Base-by-base conservation (phyloP, 2,888 invertebrate genomes). In the Drosophila infuscata region DNA sequence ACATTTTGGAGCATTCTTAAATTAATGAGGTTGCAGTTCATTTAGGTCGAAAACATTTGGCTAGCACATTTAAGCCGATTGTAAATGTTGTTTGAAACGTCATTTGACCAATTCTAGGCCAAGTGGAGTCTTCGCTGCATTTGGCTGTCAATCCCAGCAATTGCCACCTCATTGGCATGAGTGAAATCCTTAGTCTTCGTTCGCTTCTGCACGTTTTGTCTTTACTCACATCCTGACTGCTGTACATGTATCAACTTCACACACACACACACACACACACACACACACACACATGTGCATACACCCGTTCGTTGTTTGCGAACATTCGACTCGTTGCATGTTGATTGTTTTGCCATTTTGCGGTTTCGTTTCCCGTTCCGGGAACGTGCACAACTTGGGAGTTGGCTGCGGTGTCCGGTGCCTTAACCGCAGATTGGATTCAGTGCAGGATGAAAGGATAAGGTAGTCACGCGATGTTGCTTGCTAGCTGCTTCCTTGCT, bases 321-420 rank as follows among this genome's bases (percentile, higher is more conserved):
- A 57, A 79, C 74, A 72, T 66, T 68, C 76, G 82, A 68, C 70
- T 75, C 82, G 74, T 63, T 76, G 89, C 84, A 76, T 74, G 84
- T 84, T 88, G 85, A 85, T 85, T 85, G 85, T 85, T 85, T 89
- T 84, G 90, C 88, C 85, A 89, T 85, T 85, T 85, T 85, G 89
- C 69, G 85, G 85, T 77, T 82, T 70, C 79, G 65, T 70, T 60
- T 32, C 43, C 32, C 32, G 57, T 43, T 57, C 32, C 57, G 57
- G 43, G 43, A 53, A 15, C 58, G 43, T 53, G 59, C 38, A 38
- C 57, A 56, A 49, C 63, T 53, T 59, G 66, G 46, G 56, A 56
- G 62, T 65, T 63, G 52, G 52, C 48, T 74, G 71, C 64, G 69
- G 73, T 58, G 64, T 71, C 81, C 72, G 67, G 48, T 69, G 77